Evolutionary conservation across 1,140 invertebrate genomes (phyloP).

Genomic region (Megathymus violae): DNA sequence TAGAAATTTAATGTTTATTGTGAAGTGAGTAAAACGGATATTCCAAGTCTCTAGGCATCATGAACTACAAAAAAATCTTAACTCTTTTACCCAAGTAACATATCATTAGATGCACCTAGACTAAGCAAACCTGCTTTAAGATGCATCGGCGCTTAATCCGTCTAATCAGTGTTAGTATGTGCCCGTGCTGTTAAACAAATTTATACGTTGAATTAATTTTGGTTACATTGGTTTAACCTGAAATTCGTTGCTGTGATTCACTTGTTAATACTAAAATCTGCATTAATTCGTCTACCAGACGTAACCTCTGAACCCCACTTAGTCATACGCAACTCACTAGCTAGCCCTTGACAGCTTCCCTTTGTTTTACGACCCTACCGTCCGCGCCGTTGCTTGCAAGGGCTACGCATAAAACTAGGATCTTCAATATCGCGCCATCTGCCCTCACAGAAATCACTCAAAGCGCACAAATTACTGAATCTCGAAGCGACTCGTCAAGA

Average conservation of each 20-base stretch:
- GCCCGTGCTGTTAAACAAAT: no score
- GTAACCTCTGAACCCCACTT: conserved; percentile 22
- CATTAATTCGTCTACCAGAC: conserved; percentile 24
- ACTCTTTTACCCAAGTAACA: conserved; percentile 1
- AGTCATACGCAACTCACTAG: conserved; percentile 24
- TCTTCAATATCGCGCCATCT: conserved; percentile 74
- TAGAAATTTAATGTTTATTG: no score
- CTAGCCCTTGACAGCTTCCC: conserved; percentile 29
- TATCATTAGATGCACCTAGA: conserved; percentile 6
- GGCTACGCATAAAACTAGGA: conserved; percentile 67
- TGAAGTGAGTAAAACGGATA: no score
- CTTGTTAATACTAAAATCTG: conserved; percentile 17
- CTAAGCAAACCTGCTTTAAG: conserved; percentile 3
- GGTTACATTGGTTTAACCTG: not conserved
- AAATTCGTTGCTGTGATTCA: not conserved
- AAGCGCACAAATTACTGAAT: conserved; percentile 67
- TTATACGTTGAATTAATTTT: no score
- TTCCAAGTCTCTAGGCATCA: no score
- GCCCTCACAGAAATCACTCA: conserved; percentile 68
- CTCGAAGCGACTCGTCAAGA: conserved; percentile 47
- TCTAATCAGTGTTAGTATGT: not conserved
- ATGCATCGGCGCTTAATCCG: not conserved
- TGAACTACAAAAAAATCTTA: no score
- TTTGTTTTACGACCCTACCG: conserved; percentile 40
- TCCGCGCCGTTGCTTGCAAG: conserved; percentile 41